Evolutionary conservation across 35 echinoderm and acorn worm species (phyloP).

Genomic region (Amphiura filiformis): DNA sequence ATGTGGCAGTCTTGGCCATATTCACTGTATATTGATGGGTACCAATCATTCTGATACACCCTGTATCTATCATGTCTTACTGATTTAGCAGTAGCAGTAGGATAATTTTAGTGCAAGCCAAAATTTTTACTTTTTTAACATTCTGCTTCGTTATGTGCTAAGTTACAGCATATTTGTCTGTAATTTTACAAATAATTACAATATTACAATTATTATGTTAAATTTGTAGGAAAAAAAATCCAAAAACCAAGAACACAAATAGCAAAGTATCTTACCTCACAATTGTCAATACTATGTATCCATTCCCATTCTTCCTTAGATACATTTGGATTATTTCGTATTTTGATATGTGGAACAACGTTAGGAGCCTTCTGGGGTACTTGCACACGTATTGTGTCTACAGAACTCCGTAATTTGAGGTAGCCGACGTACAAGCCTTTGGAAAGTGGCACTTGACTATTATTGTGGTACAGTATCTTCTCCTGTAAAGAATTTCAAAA

Average conservation of each 20-base stretch:
- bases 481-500: slow-evolving; percentile 50
- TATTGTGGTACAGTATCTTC: slow-evolving; percentile 87
- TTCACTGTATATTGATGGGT: too few relatives aligned
- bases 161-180: too few relatives aligned
- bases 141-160: too few relatives aligned
- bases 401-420: slow-evolving; percentile 84
- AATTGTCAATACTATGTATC: slow-evolving; percentile 83
- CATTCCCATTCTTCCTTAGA: slow-evolving; percentile 93
- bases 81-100: too few relatives aligned
- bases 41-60: too few relatives aligned
- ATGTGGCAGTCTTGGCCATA: too few relatives aligned
- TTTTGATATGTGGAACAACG: slow-evolving; percentile 87
- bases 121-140: too few relatives aligned
- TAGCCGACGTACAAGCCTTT: slow-evolving; percentile 91
- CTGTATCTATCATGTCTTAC: too few relatives aligned
- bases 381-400: slow-evolving; percentile 90
- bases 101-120: too few relatives aligned
- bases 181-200: too few relatives aligned
- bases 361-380: slow-evolving; percentile 84
- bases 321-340: slow-evolving; percentile 90
- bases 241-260: background rate
- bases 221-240: too few relatives aligned
- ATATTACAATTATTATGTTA: too few relatives aligned
- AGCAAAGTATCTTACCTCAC: slow-evolving; percentile 93
- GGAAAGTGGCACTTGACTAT: slow-evolving; percentile 48